These are phyloP conservation scores for Pristionchus fissidentatus DNA, from an alignment of 2,888 invertebrate species.

Conservation along the genomic window DNA sequence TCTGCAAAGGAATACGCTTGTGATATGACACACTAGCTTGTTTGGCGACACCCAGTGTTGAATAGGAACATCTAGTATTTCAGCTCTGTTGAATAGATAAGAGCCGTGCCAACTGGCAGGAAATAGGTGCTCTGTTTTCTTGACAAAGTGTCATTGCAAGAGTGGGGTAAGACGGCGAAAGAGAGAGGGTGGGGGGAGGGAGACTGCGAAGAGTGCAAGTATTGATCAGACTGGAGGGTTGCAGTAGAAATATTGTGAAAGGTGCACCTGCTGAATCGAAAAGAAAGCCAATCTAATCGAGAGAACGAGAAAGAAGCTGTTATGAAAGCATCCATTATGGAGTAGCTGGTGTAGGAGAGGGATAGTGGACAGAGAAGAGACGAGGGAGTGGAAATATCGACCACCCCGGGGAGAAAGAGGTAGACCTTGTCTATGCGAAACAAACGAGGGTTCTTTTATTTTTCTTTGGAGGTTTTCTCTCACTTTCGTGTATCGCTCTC, in stretches of 20 bases:
- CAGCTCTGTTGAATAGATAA: constrained; percentile 29
- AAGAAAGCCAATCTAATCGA: not conserved
- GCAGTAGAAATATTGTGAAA: not conserved
- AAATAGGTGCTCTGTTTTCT: constrained; percentile 4
- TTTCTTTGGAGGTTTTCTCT: not conserved
- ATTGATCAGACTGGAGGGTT: not conserved
- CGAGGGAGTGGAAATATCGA: not conserved
- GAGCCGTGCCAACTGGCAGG: not conserved
- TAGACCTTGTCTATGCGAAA: not conserved
- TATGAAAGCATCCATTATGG: not conserved
- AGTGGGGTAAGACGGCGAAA: not conserved
- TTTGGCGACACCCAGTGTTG: not conserved
- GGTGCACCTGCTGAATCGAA: not conserved
- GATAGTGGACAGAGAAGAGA: not conserved
- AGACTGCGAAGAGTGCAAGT: constrained; percentile 7
- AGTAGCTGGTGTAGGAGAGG: not conserved
- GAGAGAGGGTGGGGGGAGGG: constrained; percentile 27
- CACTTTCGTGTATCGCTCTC: not conserved
- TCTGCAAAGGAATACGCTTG: constrained; percentile 61
- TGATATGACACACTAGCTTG: not conserved
- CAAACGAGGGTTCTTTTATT: no score
- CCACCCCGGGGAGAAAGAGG: not conserved
- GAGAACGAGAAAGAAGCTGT: not conserved
- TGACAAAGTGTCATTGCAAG: constrained; percentile 29
- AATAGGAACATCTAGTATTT: constrained; percentile 19